Base-by-base conservation (phyloP, 2,888 invertebrate genomes). In the Dysmachus trigonus region DNA sequence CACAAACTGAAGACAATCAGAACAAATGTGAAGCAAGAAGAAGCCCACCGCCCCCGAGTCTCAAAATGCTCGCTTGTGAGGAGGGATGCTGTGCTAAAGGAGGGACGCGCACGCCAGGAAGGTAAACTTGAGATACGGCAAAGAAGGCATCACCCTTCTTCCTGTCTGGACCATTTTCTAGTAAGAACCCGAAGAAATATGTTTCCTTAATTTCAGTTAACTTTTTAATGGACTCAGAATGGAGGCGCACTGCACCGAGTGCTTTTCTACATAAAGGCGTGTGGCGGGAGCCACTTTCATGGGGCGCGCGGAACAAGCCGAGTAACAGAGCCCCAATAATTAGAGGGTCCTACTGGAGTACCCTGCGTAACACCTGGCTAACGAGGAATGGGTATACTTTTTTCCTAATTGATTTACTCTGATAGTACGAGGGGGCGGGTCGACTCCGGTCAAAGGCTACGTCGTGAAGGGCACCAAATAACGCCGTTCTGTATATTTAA, bases 1-100 rank as follows among this genome's bases (percentile, higher is more conserved):
- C 86, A 84, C 47, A 84, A 73, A 84, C 73, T 84, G 73, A 73
- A 84, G 73, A 41, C 84, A 84, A 84, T 84, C 84, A 84, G 84
- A 73, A 84, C 73, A 84, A 84, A 84, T 72, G 71, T 72, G 72
- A 30, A 38, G 73, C 47, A 72, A 84, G 47, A 30, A 47, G 73
- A 73, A 47, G 41, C 84, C 72, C n/a, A 31, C 47, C 27, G 31
- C 30, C 73, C 15, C 41, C n/a, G n/a, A n/a, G n/a, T n/a, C n/a
- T n/a, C n/a, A n/a, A n/a, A n/a, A n/a, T n/a, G n/a, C n/a, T n/a
- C n/a, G n/a, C n/a, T n/a, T n/a, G n/a, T n/a, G n/a, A n/a, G n/a
- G n/a, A n/a, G n/a, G n/a, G n/a, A n/a, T 13, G 7, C 72, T 15
- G 13, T 8, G 22, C 82, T 35, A 8, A n/a, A 82, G 62, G 62